A percentile compares a stretch with the other conserved stretches of the same genome.
Evolutionary conservation across 2,888 invertebrate genomes (phyloP).

Genomic region (Cataglyphis livida): DNA sequence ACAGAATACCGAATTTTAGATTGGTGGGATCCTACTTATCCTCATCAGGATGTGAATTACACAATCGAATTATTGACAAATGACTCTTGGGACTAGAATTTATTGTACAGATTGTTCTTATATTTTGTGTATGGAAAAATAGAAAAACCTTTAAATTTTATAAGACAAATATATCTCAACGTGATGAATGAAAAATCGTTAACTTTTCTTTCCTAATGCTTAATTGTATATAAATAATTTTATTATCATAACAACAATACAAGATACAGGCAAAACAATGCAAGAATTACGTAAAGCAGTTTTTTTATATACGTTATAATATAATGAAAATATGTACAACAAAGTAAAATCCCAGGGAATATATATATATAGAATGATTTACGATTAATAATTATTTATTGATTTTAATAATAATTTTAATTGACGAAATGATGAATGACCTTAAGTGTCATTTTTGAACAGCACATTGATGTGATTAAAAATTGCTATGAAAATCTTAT

Average conservation of each 20-base stretch:
- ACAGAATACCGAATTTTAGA: constrained; percentile 87
- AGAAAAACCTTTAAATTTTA: constrained; percentile 60
- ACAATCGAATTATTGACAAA: constrained; percentile 73
- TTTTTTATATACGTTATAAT: constrained; percentile 23
- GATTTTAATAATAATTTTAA: not conserved
- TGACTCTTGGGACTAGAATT: constrained; percentile 77
- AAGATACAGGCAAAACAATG: not conserved
- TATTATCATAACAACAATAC: not conserved
- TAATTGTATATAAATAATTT: constrained; percentile 4
- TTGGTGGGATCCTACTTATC: constrained; percentile 90
- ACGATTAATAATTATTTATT: not conserved
- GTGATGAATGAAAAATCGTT: constrained; percentile 54
- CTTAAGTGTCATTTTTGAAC: not conserved
- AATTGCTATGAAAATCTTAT: constrained; percentile 70
- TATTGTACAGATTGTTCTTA: constrained; percentile 43
- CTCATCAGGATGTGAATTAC: constrained; percentile 83
- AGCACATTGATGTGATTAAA: constrained; percentile 10
- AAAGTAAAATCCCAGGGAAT: constrained; percentile 18
- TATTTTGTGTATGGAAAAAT: constrained; percentile 49
- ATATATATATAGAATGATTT: not conserved
- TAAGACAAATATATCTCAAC: constrained; percentile 60
- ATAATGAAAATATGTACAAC: constrained; percentile 33
- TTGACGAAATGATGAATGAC: not conserved
- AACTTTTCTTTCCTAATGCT: constrained; percentile 4
- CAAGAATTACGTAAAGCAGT: not conserved